Conservation (phyloP, 1,140 invertebrate genomes). For the Stegodyphus dumicola region DNA sequence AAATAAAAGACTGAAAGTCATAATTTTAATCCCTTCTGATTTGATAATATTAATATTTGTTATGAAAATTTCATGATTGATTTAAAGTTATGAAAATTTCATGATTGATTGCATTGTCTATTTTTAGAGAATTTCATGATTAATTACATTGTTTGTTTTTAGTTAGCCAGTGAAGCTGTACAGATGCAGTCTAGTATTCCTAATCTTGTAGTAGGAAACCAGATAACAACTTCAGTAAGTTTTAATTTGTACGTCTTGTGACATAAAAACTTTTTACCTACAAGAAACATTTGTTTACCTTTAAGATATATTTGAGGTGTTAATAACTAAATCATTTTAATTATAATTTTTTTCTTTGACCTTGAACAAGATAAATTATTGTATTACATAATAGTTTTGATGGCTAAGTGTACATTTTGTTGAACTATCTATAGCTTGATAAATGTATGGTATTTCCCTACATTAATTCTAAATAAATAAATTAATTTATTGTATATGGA, state of each 20-base stretch:
- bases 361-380: no score
- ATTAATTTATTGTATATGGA: no score
- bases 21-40: background rate
- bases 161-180: conserved; percentile 91
- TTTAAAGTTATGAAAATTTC: background rate
- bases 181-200: conserved; percentile 91
- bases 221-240: conserved; percentile 92
- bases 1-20: background rate
- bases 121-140: background rate
- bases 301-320: background rate
- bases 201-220: conserved; percentile 96
- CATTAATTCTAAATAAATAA: no score
- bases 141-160: conserved; percentile 39
- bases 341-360: background rate
- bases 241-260: background rate
- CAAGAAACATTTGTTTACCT: no score
- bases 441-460: no score
- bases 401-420: no score
- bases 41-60: background rate
- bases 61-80: background rate
- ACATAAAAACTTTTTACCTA: no score
- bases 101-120: background rate
- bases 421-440: no score
- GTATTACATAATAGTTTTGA: no score
- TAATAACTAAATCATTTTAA: background rate